Percentiles rank a stretch among this genome's conserved stretches.
Evolutionary conservation across 2,797 vertebrate species (phyloP).

Genomic region (Monodelphis domestica): DNA sequence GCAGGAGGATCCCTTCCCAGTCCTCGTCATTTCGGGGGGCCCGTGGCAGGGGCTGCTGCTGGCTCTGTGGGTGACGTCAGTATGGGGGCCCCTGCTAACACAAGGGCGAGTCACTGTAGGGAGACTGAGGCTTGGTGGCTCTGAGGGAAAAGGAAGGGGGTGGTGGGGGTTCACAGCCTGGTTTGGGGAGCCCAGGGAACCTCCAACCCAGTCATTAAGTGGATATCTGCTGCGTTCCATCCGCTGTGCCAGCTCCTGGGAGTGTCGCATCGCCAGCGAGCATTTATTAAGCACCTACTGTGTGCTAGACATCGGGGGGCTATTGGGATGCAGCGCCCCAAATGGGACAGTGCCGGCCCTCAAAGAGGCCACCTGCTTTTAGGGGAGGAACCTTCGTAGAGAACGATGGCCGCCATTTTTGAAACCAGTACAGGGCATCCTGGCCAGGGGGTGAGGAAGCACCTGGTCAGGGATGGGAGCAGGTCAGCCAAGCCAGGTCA

Average conservation of each 20-base stretch:
- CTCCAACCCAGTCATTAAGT: background rate
- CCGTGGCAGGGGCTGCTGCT: too few relatives aligned
- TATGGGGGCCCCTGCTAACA: background rate
- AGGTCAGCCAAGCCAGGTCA: background rate
- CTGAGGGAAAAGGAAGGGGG: background rate
- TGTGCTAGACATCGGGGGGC: background rate
- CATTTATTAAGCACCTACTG: background rate
- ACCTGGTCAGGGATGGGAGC: background rate
- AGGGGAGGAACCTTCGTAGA: background rate
- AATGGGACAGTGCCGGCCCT: background rate
- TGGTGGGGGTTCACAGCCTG: background rate
- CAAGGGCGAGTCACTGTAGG: background rate
- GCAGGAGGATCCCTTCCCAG: too few relatives aligned
- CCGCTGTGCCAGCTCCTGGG: background rate
- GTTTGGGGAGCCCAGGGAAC: background rate
- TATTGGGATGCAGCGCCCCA: background rate
- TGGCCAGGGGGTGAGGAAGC: background rate
- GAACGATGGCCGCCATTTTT: too few relatives aligned
- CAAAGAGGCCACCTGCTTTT: background rate
- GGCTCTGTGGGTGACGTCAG: background rate
- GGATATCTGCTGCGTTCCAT: background rate
- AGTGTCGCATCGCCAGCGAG: background rate
- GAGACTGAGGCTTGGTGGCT: background rate
- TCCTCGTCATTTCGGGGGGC: too few relatives aligned
- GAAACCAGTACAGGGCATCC: background rate